Evolutionary conservation across 2,797 vertebrate species (phyloP).

Genomic region (Enteromius fasciolatus): DNA sequence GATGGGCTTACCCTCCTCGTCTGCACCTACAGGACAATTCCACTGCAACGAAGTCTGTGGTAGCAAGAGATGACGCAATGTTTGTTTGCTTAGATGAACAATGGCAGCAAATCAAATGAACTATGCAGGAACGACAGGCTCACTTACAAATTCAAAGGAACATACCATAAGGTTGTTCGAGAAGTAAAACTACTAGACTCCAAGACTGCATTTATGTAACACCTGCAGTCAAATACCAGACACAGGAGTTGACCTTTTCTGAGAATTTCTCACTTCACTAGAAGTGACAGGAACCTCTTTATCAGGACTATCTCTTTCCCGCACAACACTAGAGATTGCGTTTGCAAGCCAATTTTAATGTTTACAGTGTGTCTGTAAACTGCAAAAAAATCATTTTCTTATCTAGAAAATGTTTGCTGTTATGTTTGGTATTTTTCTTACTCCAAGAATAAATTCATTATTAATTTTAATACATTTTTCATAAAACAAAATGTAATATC

Average conservation of each 20-base stretch:
- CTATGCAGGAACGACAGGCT: background rate
- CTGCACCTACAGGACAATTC: constrained; percentile 41
- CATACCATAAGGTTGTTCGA: background rate
- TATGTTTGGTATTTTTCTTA: background rate
- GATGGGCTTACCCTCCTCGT: constrained; percentile 48
- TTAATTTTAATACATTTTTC: background rate
- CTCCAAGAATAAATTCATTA: too few species aligned
- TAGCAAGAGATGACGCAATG: constrained; percentile 16
- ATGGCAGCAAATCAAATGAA: constrained; percentile 6
- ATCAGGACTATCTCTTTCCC: background rate
- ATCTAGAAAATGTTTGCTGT: background rate
- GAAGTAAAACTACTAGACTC: background rate
- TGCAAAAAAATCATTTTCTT: background rate
- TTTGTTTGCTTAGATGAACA: constrained; percentile 7
- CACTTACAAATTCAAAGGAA: background rate
- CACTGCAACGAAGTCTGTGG: constrained; percentile 10
- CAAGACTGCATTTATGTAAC: background rate
- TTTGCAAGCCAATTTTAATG: background rate
- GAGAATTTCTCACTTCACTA: background rate
- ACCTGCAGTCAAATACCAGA: constrained; percentile 20
- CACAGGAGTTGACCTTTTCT: constrained; percentile 1
- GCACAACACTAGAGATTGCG: background rate
- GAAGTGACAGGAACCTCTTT: background rate
- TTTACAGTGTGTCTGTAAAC: background rate
- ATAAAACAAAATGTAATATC: background rate